phyloP scores from a whole-genome alignment of 2,797 vertebrate species.

The Orestias chungarensis region DNA sequence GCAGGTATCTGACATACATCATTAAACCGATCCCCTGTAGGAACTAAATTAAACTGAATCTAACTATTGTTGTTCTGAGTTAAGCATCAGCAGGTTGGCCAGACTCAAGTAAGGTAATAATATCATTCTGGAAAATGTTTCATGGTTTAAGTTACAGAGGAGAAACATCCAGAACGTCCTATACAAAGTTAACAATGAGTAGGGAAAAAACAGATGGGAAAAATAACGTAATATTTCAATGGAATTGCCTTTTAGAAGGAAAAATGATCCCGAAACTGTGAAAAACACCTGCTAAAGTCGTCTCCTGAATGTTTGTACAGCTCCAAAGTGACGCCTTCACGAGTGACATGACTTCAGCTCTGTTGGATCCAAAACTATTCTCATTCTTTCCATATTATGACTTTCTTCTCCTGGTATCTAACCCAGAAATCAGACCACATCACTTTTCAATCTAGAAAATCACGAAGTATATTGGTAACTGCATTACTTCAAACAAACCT shows the following conservation, averaged over 20 bases:
- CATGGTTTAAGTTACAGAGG: background rate
- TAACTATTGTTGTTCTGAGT: slow-evolving; percentile 30
- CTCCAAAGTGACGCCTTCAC: slow-evolving; percentile 19
- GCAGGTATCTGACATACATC: slow-evolving; percentile 35
- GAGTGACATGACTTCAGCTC: slow-evolving; percentile 48
- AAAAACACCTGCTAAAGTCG: slow-evolving; percentile 50
- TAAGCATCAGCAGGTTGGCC: slow-evolving; percentile 17
- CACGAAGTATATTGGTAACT: background rate
- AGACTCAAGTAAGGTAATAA: slow-evolving; percentile 7
- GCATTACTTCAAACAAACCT: slow-evolving; percentile 9
- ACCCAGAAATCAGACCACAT: slow-evolving; percentile 45
- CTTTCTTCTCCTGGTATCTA: slow-evolving; percentile 50
- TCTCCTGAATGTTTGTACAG: background rate
- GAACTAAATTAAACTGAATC: slow-evolving; percentile 54
- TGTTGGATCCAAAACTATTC: slow-evolving; percentile 30
- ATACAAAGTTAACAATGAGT: background rate
- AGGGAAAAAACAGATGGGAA: background rate
- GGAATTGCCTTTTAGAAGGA: background rate
- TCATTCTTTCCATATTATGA: slow-evolving; percentile 44
- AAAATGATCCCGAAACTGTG: slow-evolving; percentile 1
- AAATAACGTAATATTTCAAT: background rate
- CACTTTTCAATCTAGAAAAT: too few relatives aligned
- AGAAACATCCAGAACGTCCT: background rate
- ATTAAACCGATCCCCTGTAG: slow-evolving; percentile 29
- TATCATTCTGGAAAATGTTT: background rate